Percentiles rank a stretch among this genome's conserved stretches.
These are phyloP conservation scores for Orientallactaga sibirica DNA, from an alignment of 2,797 vertebrate genomes.

Conservation along the genomic window DNA sequence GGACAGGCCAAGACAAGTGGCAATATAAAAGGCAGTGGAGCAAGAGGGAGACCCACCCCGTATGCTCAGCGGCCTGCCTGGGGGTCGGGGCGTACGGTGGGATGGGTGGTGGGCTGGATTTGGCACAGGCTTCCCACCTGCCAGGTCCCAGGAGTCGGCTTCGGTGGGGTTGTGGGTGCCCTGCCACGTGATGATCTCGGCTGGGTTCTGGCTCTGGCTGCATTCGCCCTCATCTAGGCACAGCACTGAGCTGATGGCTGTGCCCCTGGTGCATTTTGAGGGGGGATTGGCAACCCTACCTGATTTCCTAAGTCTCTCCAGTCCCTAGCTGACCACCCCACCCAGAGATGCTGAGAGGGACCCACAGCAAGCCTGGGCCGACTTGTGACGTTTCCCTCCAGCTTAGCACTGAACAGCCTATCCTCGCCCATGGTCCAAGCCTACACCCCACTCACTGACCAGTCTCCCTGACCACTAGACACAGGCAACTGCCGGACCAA, in stretches of 20 bases:
- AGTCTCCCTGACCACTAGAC: background rate
- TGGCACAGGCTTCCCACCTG: no score
- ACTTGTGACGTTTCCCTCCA: background rate
- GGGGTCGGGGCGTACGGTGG: no score
- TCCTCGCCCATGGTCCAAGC: background rate
- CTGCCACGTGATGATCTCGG: background rate
- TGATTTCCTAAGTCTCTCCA: background rate
- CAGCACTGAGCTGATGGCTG: background rate
- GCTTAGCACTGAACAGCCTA: background rate
- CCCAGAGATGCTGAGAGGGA: background rate
- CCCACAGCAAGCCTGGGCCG: background rate
- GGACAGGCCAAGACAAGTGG: background rate
- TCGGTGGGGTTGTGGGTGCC: background rate
- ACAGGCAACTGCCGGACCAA: background rate
- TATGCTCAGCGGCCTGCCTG: rapidly evolving
- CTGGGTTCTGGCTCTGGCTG: background rate
- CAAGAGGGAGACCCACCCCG: background rate
- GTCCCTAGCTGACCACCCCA: background rate
- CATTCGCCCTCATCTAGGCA: background rate
- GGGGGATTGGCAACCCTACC: background rate
- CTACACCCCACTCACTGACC: background rate
- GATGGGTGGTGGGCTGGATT: no score
- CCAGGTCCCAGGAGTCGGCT: background rate
- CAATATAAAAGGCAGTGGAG: background rate
- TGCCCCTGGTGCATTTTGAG: background rate